Conservation (phyloP, 2,797 vertebrate species). For the Halcyon badia region DNA sequence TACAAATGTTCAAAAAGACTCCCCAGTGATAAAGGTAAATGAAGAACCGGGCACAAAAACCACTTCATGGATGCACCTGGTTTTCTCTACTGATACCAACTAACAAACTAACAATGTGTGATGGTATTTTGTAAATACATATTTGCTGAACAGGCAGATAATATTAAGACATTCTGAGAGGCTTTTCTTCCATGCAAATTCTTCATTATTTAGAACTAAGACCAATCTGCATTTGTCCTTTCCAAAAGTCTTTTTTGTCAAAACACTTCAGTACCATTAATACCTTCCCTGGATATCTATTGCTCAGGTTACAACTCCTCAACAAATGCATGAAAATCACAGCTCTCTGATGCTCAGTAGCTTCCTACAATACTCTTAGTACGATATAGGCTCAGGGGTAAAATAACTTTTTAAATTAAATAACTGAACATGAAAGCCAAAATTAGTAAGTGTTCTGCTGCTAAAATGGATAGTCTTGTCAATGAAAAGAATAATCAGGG, state of each 20-base stretch:
- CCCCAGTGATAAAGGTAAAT: neutral
- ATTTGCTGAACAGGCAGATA: neutral
- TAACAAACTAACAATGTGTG: neutral
- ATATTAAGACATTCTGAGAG: neutral
- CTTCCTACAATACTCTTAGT: neutral
- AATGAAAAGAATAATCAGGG: neutral
- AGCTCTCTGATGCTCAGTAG: neutral
- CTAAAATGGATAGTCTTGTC: neutral
- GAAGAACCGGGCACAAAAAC: neutral
- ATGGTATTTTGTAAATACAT: neutral
- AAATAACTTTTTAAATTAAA: neutral
- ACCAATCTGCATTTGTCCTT: neutral
- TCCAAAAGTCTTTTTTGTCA: neutral
- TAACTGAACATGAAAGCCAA: neutral
- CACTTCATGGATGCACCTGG: accelerated
- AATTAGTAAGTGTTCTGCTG: neutral
- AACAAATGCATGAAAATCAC: neutral
- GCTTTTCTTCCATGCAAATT: neutral
- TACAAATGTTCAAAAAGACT: neutral
- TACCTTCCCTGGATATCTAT: neutral
- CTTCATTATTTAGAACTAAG: neutral
- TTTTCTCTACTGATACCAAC: neutral
- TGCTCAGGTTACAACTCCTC: neutral
- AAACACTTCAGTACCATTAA: neutral
- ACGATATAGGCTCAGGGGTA: neutral